Evolutionary conservation across 1,140 invertebrate genomes (phyloP), one percentile per base, ranked within the genome.

Genomic region (Ostrea edulis): DNA sequence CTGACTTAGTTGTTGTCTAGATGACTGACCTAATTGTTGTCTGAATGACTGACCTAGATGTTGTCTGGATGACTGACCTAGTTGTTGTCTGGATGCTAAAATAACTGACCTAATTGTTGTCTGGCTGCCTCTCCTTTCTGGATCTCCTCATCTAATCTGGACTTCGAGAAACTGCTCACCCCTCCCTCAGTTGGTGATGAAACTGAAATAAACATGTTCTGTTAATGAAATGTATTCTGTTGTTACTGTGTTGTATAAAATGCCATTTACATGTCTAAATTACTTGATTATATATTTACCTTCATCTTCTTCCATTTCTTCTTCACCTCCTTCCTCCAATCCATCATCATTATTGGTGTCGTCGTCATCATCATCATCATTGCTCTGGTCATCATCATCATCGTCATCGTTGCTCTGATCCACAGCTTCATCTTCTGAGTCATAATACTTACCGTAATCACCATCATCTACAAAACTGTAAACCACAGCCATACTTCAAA

Each of bases 121-220:
- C 96, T 96, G 0, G 98, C 96, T 93, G 96, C 96, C n/a, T 96
- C 95, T 53, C 97, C 97, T 95, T 97, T 98, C 91, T 97, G 96
- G 4, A 97, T 95, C 93, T 97, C 96, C 90, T 95, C 95, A n/a
- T 94, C 94, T 5, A 95, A 89, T 94, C 96, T 96, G 53, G 91
- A 84, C 82, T 91, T 92, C 14, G 92, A 92, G 86, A 94, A 93
- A 68, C 92, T 91, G 58, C 65, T 83, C 0, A 88, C 35, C n/a
- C 81, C 88, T 55, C 54, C 84, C 17, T 88, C 84, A 68, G 9
- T 52, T 58, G 22, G 0, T 7, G 53, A 83, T 82, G 0, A 82
- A 82, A 44, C 22, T 82, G 12, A 82, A 0, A 82, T 44, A 44
- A 7, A 82, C 9, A 82, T 29, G 9, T 44, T 82, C 20, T 8